Evolutionary conservation across 2,113 vertebrate genomes (phyloP).

Genomic region (Anhinga rufa): DNA sequence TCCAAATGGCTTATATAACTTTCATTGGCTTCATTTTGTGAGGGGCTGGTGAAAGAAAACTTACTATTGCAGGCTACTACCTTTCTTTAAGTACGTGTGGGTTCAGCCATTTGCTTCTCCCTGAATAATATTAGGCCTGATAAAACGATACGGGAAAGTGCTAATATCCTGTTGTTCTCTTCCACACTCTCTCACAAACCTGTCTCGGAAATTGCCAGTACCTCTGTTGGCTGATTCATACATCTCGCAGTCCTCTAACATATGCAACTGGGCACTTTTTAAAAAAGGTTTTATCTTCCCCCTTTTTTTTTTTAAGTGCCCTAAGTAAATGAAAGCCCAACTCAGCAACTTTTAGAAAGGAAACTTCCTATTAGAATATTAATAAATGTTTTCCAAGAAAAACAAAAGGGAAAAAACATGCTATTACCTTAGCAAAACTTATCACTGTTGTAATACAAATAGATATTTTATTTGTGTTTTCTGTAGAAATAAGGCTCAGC

Average conservation of each 20-base stretch:
- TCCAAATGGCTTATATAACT: neutral
- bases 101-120: neutral
- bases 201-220: neutral
- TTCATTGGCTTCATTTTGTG: neutral
- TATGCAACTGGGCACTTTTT: neutral
- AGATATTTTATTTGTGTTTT: neutral
- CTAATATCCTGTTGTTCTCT: neutral
- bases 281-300: neutral
- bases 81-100: neutral
- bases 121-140: neutral
- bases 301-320: neutral
- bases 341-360: neutral
- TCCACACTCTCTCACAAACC: neutral
- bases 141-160: neutral
- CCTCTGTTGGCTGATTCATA: neutral
- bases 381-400: neutral
- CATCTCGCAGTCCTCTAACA: neutral
- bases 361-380: neutral
- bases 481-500: neutral
- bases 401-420: neutral
- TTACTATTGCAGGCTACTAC: neutral
- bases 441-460: neutral
- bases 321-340: neutral
- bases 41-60: neutral
- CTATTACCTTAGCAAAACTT: neutral